Percentiles rank a stretch among this genome's conserved stretches.
Conservation (phyloP, 37 sponge, comb jelly and placozoan genomes). For the Oscarella lobularis region DNA sequence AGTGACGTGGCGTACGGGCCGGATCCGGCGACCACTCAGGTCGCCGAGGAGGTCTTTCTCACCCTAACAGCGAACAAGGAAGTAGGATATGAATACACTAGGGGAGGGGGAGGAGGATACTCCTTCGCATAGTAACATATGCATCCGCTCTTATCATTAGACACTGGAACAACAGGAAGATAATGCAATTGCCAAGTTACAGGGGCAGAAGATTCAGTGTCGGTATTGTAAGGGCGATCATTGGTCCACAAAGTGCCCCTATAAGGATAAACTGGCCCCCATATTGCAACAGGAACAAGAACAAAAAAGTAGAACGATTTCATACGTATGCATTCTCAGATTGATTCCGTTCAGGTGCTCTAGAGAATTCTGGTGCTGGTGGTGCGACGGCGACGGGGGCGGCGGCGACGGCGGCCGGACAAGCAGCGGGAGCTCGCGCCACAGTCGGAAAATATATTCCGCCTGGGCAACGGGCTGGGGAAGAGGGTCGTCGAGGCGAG, state of each 20-base stretch:
- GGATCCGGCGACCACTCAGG: constrained; percentile 55
- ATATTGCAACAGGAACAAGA: constrained; percentile 13
- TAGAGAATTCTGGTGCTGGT: no score
- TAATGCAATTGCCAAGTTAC: constrained; percentile 57
- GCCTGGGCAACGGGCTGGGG: constrained; percentile 35
- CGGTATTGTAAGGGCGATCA: constrained; percentile 91
- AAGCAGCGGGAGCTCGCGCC: no score
- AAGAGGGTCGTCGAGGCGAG: constrained; percentile 15
- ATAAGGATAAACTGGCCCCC: constrained; percentile 69
- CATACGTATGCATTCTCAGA: no score
- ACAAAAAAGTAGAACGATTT: no score
- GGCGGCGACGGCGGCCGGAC: no score
- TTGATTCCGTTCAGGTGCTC: no score
- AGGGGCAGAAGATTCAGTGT: constrained; percentile 57
- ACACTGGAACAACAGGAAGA: constrained; percentile 56
- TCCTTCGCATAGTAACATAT: not conserved
- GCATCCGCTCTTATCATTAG: constrained; percentile 18
- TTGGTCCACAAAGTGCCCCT: constrained; percentile 87
- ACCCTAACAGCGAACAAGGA: constrained; percentile 69
- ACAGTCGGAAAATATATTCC: constrained; percentile 43
- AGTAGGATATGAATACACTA: no score
- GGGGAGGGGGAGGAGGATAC: no score
- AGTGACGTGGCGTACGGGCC: constrained; percentile 38
- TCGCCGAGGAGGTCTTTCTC: constrained; percentile 82
- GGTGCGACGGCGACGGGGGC: no score